Base-by-base conservation (phyloP, 2,888 invertebrate genomes). In the Meiosimyza decipiens region DNA sequence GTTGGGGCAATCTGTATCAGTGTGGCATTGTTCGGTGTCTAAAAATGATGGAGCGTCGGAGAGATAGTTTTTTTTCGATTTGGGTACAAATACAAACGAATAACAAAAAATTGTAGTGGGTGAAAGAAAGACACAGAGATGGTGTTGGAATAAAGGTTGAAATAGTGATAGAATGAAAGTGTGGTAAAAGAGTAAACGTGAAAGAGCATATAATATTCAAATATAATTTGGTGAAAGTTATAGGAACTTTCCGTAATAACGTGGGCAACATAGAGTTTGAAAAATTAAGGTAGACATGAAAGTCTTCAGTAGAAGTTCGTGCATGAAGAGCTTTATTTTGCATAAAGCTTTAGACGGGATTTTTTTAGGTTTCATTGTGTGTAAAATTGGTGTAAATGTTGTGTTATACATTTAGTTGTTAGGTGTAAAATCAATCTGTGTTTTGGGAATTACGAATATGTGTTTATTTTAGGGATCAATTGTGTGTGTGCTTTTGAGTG, bases 1-100 rank as follows among this genome's bases (percentile, higher is more conserved):
- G 89, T 93, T 93, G 80, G 95, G 92, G 89, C 96, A 97, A 90
- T 95, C 95, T 90, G 92, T 91, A 91, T 96, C 95, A 89, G 92
- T 92, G 90, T 92, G 92, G 90, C 96, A 96, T 92, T 95, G 94
- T 90, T 92, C 92, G 90, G 93, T 94, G 83, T 85, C 85, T 86
- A 85, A 80, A 40, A 86, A 84, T 76, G 80, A 77, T 81, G 80
- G 80, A 77, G 80, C 74, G 78, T 73, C 73, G 77, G 79, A 84
- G 82, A 84, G 84, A 82, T 80, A 83, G 79, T 77, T 65, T 73
- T 73, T 62, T 62, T 47, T 62, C 51, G 51, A 64, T 18, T 7
- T 49, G 11, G 16, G 7, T 50, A 54, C 22, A 55, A n/a, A 13
- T 50, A 54, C 22, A 55, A n/a, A 65, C 52, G 51, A n/a, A 52